These are phyloP conservation scores for Oncorhynchus masou DNA, from an alignment of 2,113 vertebrate genomes.

Conservation along the genomic window DNA sequence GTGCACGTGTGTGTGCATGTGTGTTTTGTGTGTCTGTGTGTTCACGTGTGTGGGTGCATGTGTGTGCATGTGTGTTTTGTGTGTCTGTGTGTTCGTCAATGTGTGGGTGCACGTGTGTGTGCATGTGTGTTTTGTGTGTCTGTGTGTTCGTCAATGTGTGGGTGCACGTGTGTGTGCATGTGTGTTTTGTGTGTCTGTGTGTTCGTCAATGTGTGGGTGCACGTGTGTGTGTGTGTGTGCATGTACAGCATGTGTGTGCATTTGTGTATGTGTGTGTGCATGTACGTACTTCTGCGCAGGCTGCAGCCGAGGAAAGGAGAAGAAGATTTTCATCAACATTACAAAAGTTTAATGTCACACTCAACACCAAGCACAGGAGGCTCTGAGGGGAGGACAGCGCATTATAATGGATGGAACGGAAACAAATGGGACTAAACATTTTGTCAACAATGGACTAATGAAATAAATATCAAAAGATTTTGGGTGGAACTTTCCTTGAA, in stretches of 20 bases:
- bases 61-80: not conserved
- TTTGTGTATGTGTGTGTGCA: not conserved
- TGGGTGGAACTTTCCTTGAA: no score
- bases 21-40: not conserved
- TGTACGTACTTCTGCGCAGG: not conserved
- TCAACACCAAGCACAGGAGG: not conserved
- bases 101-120: no score
- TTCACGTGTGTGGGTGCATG: not conserved
- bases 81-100: no score
- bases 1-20: conserved; percentile 4
- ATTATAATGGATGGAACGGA: no score
- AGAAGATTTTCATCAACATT: conserved; percentile 42
- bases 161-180: no score
- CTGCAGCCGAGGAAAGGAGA: not conserved
- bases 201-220: not conserved
- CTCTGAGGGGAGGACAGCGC: no score
- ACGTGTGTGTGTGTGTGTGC: not conserved
- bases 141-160: no score
- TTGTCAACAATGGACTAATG: no score
- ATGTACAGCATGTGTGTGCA: not conserved
- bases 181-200: no score
- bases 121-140: no score
- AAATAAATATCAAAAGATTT: no score
- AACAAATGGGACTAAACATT: no score
- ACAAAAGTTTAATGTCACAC: conserved; percentile 44